These are phyloP conservation scores for Argopecten irradians DNA, from an alignment of 1,140 invertebrate species.

Conservation along the genomic window DNA sequence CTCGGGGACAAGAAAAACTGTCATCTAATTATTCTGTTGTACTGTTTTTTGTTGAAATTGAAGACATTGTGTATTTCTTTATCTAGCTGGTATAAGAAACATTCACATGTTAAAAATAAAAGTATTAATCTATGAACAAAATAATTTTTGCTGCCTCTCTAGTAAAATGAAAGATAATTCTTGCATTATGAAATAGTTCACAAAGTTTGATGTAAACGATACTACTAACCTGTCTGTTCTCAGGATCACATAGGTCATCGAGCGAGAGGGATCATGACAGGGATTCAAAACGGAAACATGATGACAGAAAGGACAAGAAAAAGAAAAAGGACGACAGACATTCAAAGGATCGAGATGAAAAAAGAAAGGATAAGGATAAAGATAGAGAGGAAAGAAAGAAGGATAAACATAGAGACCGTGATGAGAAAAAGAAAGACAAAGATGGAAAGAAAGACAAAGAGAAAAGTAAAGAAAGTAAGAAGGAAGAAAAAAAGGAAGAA, in stretches of 20 bases:
- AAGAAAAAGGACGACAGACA: constrained; percentile 47
- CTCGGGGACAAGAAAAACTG: no score
- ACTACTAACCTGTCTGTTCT: neutral
- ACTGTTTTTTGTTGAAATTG: no score
- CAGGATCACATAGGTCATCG: neutral
- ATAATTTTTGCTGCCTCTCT: no score
- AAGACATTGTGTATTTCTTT: no score
- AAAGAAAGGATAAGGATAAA: constrained; percentile 70
- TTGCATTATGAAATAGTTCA: no score
- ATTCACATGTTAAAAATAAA: no score
- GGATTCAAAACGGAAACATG: constrained; percentile 38
- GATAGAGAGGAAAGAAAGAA: constrained; percentile 63
- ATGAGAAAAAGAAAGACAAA: constrained; percentile 64
- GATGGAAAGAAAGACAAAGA: constrained; percentile 27
- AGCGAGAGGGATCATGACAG: constrained; percentile 27
- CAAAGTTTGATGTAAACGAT: no score
- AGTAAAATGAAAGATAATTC: no score
- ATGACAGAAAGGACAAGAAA: constrained; percentile 40
- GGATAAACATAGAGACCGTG: constrained; percentile 73
- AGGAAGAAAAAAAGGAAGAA: neutral
- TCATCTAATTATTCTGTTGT: no score
- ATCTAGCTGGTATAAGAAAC: no score
- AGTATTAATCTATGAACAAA: no score
- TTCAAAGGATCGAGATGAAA: constrained; percentile 68
- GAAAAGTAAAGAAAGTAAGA: neutral